These are phyloP conservation scores for Caranx ignobilis DNA, from an alignment of 2,113 vertebrate genomes.

Conservation along the genomic window DNA sequence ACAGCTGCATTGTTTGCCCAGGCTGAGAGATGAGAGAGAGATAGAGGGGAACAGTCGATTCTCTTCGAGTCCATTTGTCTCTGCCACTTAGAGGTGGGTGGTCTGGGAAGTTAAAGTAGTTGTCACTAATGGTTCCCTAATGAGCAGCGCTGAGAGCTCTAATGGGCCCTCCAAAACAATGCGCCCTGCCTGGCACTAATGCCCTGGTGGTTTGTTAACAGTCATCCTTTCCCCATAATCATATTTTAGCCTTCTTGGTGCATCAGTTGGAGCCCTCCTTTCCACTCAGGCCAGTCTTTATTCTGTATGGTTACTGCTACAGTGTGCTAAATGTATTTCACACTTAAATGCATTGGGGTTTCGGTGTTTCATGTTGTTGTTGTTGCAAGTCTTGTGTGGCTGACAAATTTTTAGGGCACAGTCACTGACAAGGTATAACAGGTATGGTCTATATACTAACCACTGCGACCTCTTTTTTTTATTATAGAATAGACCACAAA, in stretches of 20 bases:
- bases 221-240: conserved; percentile 61
- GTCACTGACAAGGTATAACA: background rate
- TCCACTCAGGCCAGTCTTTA: conserved; percentile 20
- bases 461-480: background rate
- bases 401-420: conserved; percentile 11
- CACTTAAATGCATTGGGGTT: background rate
- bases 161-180: conserved; percentile 62
- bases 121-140: conserved; percentile 73
- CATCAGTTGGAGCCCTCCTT: conserved; percentile 14
- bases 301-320: background rate
- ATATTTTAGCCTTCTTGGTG: conserved; percentile 52
- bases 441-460: background rate
- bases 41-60: conserved; percentile 35
- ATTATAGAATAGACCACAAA: background rate
- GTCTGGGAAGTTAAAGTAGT: conserved; percentile 70
- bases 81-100: conserved; percentile 70
- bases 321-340: conserved; percentile 41
- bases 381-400: conserved; percentile 4
- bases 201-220: conserved; percentile 68
- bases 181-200: conserved; percentile 63
- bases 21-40: conserved; percentile 12
- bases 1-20: conserved; percentile 58
- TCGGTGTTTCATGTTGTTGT: conserved; percentile 1
- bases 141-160: conserved; percentile 67
- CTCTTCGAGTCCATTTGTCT: conserved; percentile 60